Conservation (phyloP, 2,113 vertebrate genomes). For the Desmodus rotundus region DNA sequence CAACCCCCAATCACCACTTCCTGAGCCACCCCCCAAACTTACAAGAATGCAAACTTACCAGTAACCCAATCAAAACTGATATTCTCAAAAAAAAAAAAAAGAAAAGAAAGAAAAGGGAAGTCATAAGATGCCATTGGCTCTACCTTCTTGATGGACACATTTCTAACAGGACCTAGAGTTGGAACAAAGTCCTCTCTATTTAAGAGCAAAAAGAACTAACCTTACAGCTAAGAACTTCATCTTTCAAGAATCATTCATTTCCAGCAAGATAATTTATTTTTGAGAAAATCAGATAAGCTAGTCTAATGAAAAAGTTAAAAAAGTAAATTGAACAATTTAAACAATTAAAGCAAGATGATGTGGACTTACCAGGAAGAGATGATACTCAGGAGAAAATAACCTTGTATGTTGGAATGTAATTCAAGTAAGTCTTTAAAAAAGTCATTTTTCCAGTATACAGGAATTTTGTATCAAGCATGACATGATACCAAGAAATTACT, state of each 20-base stretch:
- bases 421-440: neutral
- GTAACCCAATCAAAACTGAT: neutral
- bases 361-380: neutral
- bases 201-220: neutral
- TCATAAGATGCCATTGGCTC: neutral
- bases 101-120: neutral
- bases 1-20: neutral
- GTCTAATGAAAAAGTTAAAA: neutral
- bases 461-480: neutral
- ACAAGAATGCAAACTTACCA: neutral
- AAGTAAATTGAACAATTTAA: neutral
- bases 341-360: neutral
- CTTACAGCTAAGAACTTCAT: neutral
- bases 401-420: neutral
- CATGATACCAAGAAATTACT: neutral
- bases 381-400: neutral
- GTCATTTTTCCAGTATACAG: neutral
- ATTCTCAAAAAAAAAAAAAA: neutral
- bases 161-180: neutral
- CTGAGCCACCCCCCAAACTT: neutral
- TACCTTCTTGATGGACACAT: neutral
- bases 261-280: neutral
- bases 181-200: neutral
- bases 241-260: neutral
- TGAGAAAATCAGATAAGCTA: neutral